phyloP scores from a whole-genome alignment of 2,888 invertebrate species.

The Parnassius orleans region DNA sequence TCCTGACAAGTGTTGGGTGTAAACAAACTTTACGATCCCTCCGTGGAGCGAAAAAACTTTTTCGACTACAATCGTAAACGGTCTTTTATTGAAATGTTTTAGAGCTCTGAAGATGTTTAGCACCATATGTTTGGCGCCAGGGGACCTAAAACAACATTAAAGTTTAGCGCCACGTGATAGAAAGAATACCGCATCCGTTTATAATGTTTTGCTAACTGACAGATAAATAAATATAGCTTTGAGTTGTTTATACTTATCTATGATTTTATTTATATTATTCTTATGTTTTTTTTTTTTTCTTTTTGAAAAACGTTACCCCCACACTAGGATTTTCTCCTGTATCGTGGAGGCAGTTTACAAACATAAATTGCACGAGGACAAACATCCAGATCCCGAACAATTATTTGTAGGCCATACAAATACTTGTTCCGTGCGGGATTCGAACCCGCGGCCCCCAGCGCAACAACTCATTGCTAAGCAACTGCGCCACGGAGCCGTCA shows the following conservation, averaged over 20 bases:
- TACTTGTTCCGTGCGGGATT: too few species aligned
- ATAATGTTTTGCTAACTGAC: conserved; percentile 23
- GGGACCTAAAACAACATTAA: conserved; percentile 58
- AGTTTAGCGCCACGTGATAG: conserved; percentile 43
- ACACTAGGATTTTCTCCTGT: too few species aligned
- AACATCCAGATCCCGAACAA: too few species aligned
- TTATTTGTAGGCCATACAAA: too few species aligned
- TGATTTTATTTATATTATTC: conserved; percentile 2
- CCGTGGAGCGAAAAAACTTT: conserved; percentile 26
- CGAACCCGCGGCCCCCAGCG: too few species aligned
- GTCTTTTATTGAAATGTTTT: conserved; percentile 51
- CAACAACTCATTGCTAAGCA: too few species aligned
- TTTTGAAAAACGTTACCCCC: too few species aligned
- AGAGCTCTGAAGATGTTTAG: conserved; percentile 42
- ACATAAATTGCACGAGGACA: too few species aligned
- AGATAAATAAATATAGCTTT: conserved; percentile 6
- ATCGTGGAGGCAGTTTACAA: too few species aligned
- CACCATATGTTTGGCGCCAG: conserved; percentile 73
- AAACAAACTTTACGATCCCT: conserved; percentile 64
- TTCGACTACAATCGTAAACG: conserved; percentile 56
- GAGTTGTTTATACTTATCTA: conserved; percentile 12
- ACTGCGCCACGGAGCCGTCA: too few species aligned
- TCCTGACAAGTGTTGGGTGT: conserved; percentile 63
- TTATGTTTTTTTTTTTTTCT: too few species aligned
- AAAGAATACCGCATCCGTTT: conserved; percentile 21